Conservation (phyloP, 2,113 vertebrate species). For the Sinocyclocheilus grahami region DNA sequence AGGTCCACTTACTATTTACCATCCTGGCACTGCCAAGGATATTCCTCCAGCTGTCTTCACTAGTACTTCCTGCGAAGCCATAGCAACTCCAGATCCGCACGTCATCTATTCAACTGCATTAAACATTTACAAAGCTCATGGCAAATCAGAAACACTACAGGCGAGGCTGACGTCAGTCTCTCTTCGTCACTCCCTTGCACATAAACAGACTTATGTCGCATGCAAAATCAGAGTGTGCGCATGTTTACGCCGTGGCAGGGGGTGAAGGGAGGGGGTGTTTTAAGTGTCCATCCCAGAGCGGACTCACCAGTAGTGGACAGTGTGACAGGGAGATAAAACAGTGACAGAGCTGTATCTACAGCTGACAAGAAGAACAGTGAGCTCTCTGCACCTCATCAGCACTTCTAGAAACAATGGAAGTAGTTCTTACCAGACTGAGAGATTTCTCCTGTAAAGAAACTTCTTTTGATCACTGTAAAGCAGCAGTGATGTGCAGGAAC, state of each 20-base stretch:
- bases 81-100: conserved; percentile 47
- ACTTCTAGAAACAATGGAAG: conserved; percentile 64
- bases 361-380: conserved; percentile 37
- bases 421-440: conserved; percentile 71
- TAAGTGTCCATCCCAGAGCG: conserved; percentile 4
- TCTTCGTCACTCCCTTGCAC: conserved; percentile 42
- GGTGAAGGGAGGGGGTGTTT: conserved; percentile 6
- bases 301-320: background rate
- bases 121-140: conserved; percentile 32
- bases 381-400: background rate
- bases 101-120: conserved; percentile 2
- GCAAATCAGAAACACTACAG: background rate
- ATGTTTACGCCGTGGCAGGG: background rate
- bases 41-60: conserved; percentile 30
- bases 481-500: conserved; percentile 51
- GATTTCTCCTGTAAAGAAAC: conserved; percentile 77
- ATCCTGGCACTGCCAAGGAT: conserved; percentile 25
- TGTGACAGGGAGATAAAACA: background rate
- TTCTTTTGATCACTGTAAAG: conserved; percentile 69
- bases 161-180: conserved; percentile 40
- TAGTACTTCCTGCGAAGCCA: conserved; percentile 36
- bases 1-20: conserved; percentile 2
- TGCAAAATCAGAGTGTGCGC: background rate
- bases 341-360: conserved; percentile 47
- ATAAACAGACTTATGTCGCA: conserved; percentile 18